These are phyloP conservation scores for Galagoides demidoff DNA, from an alignment of 2,797 vertebrate species.

Conservation along the genomic window DNA sequence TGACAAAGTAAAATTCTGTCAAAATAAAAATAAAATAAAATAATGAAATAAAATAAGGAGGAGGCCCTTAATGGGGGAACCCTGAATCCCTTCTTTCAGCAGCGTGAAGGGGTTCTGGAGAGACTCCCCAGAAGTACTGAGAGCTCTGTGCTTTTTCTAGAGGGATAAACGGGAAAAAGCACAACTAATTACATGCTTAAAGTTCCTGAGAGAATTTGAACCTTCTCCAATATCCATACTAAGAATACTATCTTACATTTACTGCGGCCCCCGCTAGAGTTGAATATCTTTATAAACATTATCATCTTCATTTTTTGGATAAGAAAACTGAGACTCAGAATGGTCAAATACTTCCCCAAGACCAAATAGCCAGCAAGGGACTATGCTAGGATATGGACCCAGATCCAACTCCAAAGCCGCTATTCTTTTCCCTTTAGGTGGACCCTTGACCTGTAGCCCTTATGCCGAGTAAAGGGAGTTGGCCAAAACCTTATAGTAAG, in stretches of 20 bases:
- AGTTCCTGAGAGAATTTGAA: neutral
- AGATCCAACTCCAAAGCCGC: neutral
- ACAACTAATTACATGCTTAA: neutral
- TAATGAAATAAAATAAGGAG: no score
- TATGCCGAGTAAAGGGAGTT: neutral
- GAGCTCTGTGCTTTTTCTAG: neutral
- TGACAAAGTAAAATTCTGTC: no score
- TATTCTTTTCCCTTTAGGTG: neutral
- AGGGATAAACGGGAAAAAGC: no score
- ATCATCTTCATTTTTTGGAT: neutral
- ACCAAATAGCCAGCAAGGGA: neutral
- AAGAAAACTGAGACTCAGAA: neutral
- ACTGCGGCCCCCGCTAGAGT: neutral
- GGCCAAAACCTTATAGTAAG: neutral
- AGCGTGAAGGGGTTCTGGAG: neutral
- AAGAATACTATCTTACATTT: neutral
- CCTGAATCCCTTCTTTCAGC: neutral
- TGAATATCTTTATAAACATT: neutral
- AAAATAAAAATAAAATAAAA: no score
- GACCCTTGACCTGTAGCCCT: neutral
- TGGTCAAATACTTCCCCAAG: neutral
- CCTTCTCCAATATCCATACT: neutral
- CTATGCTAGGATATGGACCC: neutral
- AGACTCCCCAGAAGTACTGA: neutral
- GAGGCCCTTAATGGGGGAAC: neutral